Base-by-base conservation (phyloP, 2,113 vertebrate genomes). In the Zosterops lateralis region DNA sequence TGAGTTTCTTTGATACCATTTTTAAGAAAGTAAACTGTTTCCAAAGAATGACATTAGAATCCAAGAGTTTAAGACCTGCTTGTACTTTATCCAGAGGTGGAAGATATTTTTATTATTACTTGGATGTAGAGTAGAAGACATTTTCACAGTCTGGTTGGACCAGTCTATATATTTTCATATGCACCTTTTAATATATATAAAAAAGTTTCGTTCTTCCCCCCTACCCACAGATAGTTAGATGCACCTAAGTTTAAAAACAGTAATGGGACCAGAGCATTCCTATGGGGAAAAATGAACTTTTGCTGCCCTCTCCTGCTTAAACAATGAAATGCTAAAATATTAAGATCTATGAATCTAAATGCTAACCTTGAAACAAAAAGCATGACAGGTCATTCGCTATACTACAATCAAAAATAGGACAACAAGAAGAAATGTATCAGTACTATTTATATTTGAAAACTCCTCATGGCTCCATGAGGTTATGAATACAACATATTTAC, bases 251-350 rank as follows among this genome's bases (percentile, higher is more conserved):
- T 97, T 92, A 76, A 93, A 97, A 96, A 96, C 96, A 93, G 61
- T 90, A 92, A 83, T 62, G 77, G 73, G 92, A 97, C 66, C 83
- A 93, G 83, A 95, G 95, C 95, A 95, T 96, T 96, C 96, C 96
- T 97, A 93, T 82, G 51, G 93, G 92, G 93, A 90, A 96, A 98
- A 97, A 94, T 93, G 95, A 97, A 97, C 93, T 97, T 97, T 25
- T 98, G 97, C 98, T 98, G 97, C 98, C 98, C 98, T 98, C 98
- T 98, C 96, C 97, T 98, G 98, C 95, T 96, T 95, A 97, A 97
- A 97, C 96, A 97, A 97, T 92, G 96, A 97, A 98, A 96, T 97
- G 91, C 97, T 97, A 96, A 96, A 95, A 96, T 93, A 96, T 91
- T 95, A 87, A 96, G 88, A 95, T 88, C 91, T 78, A 96, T 89